Evolutionary conservation across 2,113 vertebrate species (phyloP).

Genomic region (Melanerpes aurifrons): DNA sequence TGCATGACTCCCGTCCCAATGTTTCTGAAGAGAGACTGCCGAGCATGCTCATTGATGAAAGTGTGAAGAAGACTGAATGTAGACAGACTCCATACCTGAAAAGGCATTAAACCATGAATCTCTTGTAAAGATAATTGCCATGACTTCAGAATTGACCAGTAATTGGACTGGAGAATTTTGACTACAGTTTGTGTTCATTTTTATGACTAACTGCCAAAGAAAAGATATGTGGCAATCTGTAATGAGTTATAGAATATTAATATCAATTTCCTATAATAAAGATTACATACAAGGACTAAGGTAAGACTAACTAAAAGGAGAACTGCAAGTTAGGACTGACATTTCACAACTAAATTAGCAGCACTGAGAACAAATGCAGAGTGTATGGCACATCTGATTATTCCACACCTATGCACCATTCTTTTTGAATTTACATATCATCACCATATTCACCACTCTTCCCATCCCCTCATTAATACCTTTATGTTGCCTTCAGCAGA

Average conservation of each 20-base stretch:
- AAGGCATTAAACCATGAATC: neutral
- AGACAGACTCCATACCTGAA: conserved; percentile 91
- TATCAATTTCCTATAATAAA: neutral
- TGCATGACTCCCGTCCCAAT: conserved; percentile 98
- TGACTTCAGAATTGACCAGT: neutral
- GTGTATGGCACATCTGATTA: neutral
- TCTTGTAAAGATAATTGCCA: neutral
- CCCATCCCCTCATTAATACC: conserved; percentile 73
- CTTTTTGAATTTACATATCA: neutral
- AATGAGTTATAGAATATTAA: neutral
- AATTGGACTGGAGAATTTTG: neutral
- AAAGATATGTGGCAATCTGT: neutral
- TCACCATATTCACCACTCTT: neutral
- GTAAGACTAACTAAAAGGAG: neutral
- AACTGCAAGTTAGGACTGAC: neutral
- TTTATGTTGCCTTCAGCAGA: conserved; percentile 98
- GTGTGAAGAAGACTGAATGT: conserved; percentile 86
- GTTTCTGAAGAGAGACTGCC: conserved; percentile 97
- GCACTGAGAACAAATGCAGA: neutral
- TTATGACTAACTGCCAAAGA: neutral
- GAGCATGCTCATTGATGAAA: conserved; percentile 92
- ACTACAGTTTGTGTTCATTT: neutral
- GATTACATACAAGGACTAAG: neutral
- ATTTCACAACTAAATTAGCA: neutral
- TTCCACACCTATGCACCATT: neutral